Conservation (phyloP, 1,140 invertebrate species). For the Cydia splendana region DNA sequence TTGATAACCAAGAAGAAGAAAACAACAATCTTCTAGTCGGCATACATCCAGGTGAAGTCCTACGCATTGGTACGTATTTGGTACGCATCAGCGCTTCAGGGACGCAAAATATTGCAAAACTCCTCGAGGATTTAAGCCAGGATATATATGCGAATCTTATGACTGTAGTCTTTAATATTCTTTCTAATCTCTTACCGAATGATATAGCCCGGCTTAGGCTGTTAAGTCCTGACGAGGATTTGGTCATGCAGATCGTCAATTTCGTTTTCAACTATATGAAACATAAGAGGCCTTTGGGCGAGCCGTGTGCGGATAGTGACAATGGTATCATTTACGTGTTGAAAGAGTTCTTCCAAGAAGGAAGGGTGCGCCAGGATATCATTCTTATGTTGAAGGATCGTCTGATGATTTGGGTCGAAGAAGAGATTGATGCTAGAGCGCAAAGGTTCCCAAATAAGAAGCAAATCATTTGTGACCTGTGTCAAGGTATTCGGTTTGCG, state of each 20-base stretch:
- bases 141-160: constrained; percentile 65
- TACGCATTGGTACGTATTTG: constrained; percentile 60
- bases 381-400: constrained; percentile 60
- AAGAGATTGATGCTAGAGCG: constrained; percentile 49
- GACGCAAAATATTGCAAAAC: constrained; percentile 56
- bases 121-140: constrained; percentile 66
- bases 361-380: constrained; percentile 58
- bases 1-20: constrained; percentile 54
- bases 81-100: constrained; percentile 60
- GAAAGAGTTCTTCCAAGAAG: constrained; percentile 74
- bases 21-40: constrained; percentile 51
- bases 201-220: constrained; percentile 62
- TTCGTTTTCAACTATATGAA: constrained; percentile 73
- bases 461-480: constrained; percentile 54
- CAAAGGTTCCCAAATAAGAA: constrained; percentile 55
- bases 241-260: constrained; percentile 65
- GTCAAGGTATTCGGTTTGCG: constrained; percentile 60
- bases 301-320: constrained; percentile 51
- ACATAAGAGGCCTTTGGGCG: constrained; percentile 63
- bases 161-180: constrained; percentile 63
- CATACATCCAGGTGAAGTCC: constrained; percentile 64
- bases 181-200: constrained; percentile 58
- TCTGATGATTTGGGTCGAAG: constrained; percentile 53
- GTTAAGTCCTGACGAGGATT: constrained; percentile 66
- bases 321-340: constrained; percentile 63